Conservation (phyloP, 2,113 vertebrate genomes). For the Odocoileus virginianus region DNA sequence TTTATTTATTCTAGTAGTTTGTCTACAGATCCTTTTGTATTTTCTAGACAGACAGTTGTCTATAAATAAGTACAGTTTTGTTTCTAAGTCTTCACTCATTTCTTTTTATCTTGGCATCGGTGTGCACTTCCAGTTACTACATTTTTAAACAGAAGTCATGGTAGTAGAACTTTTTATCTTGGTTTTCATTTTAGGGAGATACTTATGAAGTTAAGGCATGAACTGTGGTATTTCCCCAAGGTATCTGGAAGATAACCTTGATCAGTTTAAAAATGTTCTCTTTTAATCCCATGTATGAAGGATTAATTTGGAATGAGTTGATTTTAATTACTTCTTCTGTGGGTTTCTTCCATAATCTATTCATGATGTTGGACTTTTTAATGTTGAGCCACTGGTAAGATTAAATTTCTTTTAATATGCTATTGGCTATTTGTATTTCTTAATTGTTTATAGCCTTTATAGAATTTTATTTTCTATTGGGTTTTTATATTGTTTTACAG, state of each 20-base stretch:
- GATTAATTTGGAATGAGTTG: neutral
- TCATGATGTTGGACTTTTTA: neutral
- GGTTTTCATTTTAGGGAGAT: neutral
- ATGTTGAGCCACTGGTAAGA: neutral
- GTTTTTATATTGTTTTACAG: neutral
- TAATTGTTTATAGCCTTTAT: neutral
- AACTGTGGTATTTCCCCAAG: neutral
- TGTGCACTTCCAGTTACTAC: neutral
- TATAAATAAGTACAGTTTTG: neutral
- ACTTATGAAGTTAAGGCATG: neutral
- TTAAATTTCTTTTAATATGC: neutral
- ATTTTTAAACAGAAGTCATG: neutral
- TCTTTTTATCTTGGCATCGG: neutral
- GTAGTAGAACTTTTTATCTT: neutral
- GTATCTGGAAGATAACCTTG: neutral
- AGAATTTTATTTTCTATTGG: neutral
- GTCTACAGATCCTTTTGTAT: neutral
- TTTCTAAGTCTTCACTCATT: neutral
- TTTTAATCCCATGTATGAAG: neutral
- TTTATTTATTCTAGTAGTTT: neutral
- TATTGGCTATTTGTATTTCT: neutral
- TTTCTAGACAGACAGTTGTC: neutral
- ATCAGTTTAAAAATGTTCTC: neutral
- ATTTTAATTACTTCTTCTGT: neutral
- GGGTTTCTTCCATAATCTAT: neutral